Conservation (phyloP, 64 coral and sea anemone species). For the Stichodactyla mertensii region DNA sequence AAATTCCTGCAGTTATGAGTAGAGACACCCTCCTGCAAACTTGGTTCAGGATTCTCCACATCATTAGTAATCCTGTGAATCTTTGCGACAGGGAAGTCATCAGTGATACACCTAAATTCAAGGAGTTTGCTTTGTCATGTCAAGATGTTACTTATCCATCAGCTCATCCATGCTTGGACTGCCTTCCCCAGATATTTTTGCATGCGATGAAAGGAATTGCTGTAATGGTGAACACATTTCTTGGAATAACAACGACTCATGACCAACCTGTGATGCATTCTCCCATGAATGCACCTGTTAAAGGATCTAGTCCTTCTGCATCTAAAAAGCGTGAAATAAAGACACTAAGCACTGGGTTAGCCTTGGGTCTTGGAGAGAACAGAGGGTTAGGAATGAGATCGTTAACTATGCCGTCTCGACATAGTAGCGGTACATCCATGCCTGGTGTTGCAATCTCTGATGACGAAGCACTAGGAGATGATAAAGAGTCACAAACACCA, state of each 20-base stretch:
- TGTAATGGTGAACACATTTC: constrained; percentile 67
- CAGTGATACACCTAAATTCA: constrained; percentile 80
- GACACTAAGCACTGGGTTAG: constrained; percentile 51
- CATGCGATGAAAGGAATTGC: constrained; percentile 97
- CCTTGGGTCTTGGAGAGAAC: constrained; percentile 42
- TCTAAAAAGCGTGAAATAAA: constrained; percentile 76
- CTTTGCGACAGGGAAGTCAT: constrained; percentile 85
- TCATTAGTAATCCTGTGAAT: constrained; percentile 91
- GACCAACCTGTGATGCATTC: constrained; percentile 84
- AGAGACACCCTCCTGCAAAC: constrained; percentile 76
- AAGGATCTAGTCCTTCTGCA: constrained; percentile 62
- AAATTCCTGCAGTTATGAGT: constrained; percentile 57
- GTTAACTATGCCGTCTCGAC: constrained; percentile 71
- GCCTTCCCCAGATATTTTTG: constrained; percentile 81
- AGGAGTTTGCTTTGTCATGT: constrained; percentile 86
- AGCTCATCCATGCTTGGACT: constrained; percentile 71
- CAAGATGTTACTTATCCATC: constrained; percentile 61
- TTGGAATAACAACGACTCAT: constrained; percentile 44
- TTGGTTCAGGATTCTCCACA: constrained; percentile 97
- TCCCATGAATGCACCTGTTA: constrained; percentile 74
- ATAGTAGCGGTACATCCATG: constrained; percentile 48
- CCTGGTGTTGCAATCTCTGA: constrained; percentile 13
- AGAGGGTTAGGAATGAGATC: constrained; percentile 55
- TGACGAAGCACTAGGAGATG: neutral
- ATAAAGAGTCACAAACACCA: neutral